phyloP scores from a whole-genome alignment of 2,888 invertebrate species.

The Acronicta alni region DNA sequence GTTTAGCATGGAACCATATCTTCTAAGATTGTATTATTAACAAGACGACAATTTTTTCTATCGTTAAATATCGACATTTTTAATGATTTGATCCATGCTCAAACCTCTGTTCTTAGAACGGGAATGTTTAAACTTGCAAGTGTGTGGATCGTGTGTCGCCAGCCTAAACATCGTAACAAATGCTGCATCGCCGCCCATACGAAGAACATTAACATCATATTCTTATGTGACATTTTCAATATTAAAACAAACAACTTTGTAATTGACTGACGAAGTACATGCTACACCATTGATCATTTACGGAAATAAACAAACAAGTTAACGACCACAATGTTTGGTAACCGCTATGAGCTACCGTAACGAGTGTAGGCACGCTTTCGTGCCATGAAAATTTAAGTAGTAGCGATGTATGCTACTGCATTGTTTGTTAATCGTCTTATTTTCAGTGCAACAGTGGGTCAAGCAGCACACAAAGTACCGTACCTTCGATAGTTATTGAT shows the following conservation, averaged over 20 bases:
- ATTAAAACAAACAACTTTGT: constrained; percentile 15
- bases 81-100: too few relatives aligned
- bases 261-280: constrained; percentile 9
- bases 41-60: too few relatives aligned
- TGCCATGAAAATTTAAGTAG: constrained; percentile 37
- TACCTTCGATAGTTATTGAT: not conserved
- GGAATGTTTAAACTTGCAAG: too few relatives aligned
- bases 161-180: not conserved
- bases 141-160: not conserved
- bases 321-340: constrained; percentile 5
- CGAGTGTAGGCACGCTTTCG: constrained; percentile 23
- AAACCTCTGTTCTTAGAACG: too few relatives aligned
- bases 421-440: not conserved
- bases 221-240: constrained; percentile 1
- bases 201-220: constrained; percentile 11
- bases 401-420: not conserved
- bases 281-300: constrained; percentile 22
- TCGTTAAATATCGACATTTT: too few relatives aligned
- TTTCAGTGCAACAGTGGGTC: constrained; percentile 3
- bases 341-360: constrained; percentile 15
- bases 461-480: not conserved
- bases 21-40: too few relatives aligned
- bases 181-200: not conserved
- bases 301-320: constrained; percentile 14
- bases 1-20: too few relatives aligned